phyloP scores from a whole-genome alignment of 1,140 invertebrate genomes.

The Calycopis cecrops region DNA sequence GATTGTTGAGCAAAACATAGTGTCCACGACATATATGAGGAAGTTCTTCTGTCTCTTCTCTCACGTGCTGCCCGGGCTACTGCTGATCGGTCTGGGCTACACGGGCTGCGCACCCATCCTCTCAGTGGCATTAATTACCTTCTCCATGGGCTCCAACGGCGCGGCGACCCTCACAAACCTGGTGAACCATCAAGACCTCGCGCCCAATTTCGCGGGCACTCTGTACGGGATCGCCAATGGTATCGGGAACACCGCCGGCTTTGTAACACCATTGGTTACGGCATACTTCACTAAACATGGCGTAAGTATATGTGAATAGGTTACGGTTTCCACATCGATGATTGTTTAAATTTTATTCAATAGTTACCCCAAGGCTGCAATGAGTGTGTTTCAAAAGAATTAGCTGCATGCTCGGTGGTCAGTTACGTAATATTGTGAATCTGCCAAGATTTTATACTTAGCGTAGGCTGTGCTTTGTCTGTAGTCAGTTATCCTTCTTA shows the following conservation, averaged over 20 bases:
- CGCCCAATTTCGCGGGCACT: constrained; percentile 85
- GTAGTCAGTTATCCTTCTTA: no score
- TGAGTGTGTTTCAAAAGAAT: no score
- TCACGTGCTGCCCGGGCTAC: constrained; percentile 81
- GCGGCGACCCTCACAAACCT: constrained; percentile 88
- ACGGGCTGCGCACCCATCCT: constrained; percentile 79
- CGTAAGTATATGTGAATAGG: constrained; percentile 69
- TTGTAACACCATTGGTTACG: constrained; percentile 83
- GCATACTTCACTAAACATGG: constrained; percentile 80
- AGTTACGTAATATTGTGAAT: no score
- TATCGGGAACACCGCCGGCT: constrained; percentile 84
- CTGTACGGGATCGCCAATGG: constrained; percentile 85
- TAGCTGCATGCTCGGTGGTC: no score
- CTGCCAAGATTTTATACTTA: no score
- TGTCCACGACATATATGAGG: constrained; percentile 79
- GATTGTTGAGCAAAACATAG: constrained; percentile 75
- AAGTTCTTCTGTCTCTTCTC: constrained; percentile 84
- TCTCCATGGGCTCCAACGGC: constrained; percentile 88
- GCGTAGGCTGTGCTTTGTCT: no score
- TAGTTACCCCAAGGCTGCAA: no score
- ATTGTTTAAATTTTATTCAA: no score
- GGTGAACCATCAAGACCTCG: constrained; percentile 89
- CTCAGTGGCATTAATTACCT: constrained; percentile 81
- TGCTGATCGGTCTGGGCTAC: constrained; percentile 81
- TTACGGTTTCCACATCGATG: constrained; percentile 31